A percentile compares a stretch with the other conserved stretches of the same genome.
phyloP scores from a whole-genome alignment of 1,140 invertebrate genomes.

The Lucilia sericata region DNA sequence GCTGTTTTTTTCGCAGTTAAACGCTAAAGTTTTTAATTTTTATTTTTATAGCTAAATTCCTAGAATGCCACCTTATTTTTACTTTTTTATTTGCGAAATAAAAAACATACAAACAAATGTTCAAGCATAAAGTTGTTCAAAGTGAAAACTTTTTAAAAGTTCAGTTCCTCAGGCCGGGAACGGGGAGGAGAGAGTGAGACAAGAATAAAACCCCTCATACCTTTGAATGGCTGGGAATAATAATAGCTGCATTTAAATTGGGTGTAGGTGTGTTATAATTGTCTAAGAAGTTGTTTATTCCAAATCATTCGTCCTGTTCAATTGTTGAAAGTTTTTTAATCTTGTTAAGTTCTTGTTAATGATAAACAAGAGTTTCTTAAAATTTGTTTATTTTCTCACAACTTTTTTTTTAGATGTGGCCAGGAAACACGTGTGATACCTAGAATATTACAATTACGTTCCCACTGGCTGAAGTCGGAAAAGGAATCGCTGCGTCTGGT shows the following conservation, averaged over 20 bases:
- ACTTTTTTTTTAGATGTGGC: conserved; percentile 80
- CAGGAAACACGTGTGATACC: conserved; percentile 98
- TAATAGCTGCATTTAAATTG: neutral
- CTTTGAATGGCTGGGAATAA: neutral
- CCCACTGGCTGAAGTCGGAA: conserved; percentile 93
- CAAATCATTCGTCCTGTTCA: neutral
- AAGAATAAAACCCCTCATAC: neutral
- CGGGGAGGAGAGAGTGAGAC: no score
- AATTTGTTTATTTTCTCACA: neutral
- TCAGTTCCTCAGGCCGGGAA: no score
- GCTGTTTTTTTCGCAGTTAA: neutral
- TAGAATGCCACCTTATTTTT: neutral
- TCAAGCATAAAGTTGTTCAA: neutral
- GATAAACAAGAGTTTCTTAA: no score
- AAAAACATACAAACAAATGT: neutral
- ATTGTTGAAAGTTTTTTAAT: neutral
- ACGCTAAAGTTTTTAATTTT: conserved; percentile 15
- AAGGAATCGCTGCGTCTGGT: conserved; percentile 88
- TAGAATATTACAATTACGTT: conserved; percentile 89
- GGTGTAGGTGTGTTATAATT: neutral
- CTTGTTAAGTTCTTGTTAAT: no score
- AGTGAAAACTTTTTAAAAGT: neutral
- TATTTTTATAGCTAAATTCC: neutral
- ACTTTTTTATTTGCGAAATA: neutral
- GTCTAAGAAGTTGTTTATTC: neutral